Evolutionary conservation across 2,113 vertebrate species (phyloP), one percentile per base, ranked within the genome.

Genomic region (Saccopteryx leptura): DNA sequence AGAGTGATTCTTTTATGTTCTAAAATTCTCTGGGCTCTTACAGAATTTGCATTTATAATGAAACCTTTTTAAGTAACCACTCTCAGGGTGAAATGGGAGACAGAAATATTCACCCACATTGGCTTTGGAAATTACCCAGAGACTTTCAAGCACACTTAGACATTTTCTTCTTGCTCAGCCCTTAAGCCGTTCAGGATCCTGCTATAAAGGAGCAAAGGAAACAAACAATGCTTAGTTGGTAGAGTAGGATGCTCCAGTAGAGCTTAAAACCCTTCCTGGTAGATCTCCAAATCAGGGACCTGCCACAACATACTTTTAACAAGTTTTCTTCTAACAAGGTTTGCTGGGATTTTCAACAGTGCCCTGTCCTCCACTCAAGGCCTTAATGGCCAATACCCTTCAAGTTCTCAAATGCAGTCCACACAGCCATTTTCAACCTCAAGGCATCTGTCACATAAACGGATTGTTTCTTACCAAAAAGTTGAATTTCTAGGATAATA

Each of bases 21-120:
- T 84, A 89, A 95, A 96, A 74, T 74, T 76, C 39, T 78, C 24
- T 78, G 26, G 31, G 10, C 31, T 68, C 61, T 72, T 63, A 58
- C 39, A 86, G n/a, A 24, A 74, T 28, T 83, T 84, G 15, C 24
- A 65, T 75, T 88, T 76, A 52, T 83, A 83, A 88, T 60, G 50
- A 93, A 92, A 61, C 33, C 79, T 94, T 94, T 95, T 87, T 79
- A 91, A 94, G 94, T 88, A 58, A 54, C n/a, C 52, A 58, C 4
- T 81, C 54, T 91, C 65, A 58, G 33, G 31, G 12, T 91, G 31
- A 28, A 18, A 48, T 75, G n/a, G 12, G 14, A 81, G 50, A 88
- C 56, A 31, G 11, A 89, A 94, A 69, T 91, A 86, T 68, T 61
- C 21, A 7, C 33, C 24, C 48, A 79, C 50, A 71, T 18, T n/a